Evolutionary conservation across 1,140 invertebrate species (phyloP), one percentile per base, ranked within the genome.

Genomic region (Calosoma granatense): DNA sequence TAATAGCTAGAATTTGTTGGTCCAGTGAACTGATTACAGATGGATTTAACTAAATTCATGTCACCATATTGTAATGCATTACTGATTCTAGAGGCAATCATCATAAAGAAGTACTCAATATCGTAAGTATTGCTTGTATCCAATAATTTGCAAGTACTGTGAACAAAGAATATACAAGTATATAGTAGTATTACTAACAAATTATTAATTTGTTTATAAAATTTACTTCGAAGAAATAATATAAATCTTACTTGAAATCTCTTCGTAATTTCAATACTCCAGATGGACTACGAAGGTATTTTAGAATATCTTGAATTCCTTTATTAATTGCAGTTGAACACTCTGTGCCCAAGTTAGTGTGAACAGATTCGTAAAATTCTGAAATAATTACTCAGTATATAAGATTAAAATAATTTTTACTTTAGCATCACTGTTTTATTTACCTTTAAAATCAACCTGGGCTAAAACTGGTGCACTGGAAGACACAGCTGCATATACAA

Each of bases 391-490:
- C 14, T 9, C 52, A 14, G n/a, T 30, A 4, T 20, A 51, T 58
- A 36, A 57, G 36, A 26, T 11, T n/a, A n/a, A n/a, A n/a, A n/a
- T n/a, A n/a, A n/a, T n/a, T n/a, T n/a, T n/a, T n/a, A n/a, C n/a
- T n/a, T n/a, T n/a, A n/a, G n/a, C n/a, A n/a, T n/a, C n/a, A n/a
- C n/a, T 47, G 15, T 17, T 22, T 59, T 22, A 55, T 43, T 61
- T 64, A 76, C 75, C 67, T 53, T 51, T 20, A 62, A 78, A 81
- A 63, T 81, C 71, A 2, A 76, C 59, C 57, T 73, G 63, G 22
- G 77, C 74, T 20, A 69, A 58, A 2, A 81, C 64, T 22, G 78
- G 79, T 15, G 72, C 78, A 63, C 74, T 76, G 12, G 74, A 72
- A 12, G 76, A 72, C 3, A 81, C 72, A 47, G 79, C 75, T 2